Conservation (phyloP, 2,888 invertebrate genomes). For the Periphyllus acericola region DNA sequence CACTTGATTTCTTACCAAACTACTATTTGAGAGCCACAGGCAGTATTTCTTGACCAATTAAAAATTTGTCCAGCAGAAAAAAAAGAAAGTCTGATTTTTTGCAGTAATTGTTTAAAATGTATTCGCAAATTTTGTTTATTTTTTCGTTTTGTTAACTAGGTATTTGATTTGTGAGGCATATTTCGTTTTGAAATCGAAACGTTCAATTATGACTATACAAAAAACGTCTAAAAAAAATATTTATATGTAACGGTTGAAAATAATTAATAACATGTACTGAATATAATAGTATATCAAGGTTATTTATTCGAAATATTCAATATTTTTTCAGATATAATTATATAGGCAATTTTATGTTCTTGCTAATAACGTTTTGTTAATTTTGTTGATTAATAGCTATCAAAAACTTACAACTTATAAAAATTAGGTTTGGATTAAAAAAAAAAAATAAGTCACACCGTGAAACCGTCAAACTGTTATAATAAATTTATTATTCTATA, state of each 20-base stretch:
- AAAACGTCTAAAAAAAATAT: no score
- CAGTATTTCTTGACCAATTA: conserved; percentile 41
- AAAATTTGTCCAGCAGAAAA: conserved; percentile 37
- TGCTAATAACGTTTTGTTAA: not conserved
- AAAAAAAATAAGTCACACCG: not conserved
- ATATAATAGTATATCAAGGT: not conserved
- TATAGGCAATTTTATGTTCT: not conserved
- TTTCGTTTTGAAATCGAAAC: no score
- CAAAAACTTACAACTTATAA: not conserved
- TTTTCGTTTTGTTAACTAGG: not conserved
- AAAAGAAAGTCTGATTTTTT: conserved; percentile 29
- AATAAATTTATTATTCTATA: not conserved
- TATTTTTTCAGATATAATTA: not conserved
- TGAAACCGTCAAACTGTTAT: not conserved
- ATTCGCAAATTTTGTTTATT: conserved; percentile 1
- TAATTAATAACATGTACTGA: not conserved
- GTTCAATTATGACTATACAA: no score
- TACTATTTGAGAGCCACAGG: conserved; percentile 47
- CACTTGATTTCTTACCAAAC: conserved; percentile 49
- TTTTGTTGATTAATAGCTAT: not conserved
- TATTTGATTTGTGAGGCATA: no score
- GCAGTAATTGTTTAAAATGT: conserved; percentile 20
- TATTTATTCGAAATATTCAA: not conserved
- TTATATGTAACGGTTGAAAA: not conserved
- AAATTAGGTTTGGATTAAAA: not conserved